Base-by-base conservation (phyloP, 2,888 invertebrate species). In the Hanleya hanleyi region DNA sequence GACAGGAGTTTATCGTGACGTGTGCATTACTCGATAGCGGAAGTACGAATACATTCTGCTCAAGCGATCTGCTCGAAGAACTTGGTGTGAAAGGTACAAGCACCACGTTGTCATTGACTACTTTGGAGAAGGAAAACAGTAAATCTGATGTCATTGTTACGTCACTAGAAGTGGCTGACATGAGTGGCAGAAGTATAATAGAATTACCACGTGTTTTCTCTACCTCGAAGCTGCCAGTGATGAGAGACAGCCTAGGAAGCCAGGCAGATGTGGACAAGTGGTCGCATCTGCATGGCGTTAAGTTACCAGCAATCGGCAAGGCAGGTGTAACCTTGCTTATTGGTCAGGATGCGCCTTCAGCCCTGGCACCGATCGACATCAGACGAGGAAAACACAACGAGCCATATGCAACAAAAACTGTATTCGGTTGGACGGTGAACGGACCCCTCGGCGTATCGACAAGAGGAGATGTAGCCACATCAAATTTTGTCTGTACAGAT, bases 401-500 rank as follows among this genome's bases (percentile, higher is more conserved):
- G 29, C 76, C 74, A 1, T 74, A 69, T 69, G 76, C 71, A 3
- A 69, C 62, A 18, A 65, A 32, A 22, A 74, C 74, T 0, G 22
- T 35, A 2, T 62, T 76, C 1, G 76, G 76, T 1, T 76, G 74
- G 76, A 35, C 68, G 4, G 36, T 74, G 1, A 74, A 74, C 41
- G 76, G 74, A 12, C 66, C 74, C 1, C 29, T 69, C 0, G n/a
- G n/a, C n/a, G n/a, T n/a, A n/a, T n/a, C n/a, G n/a, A 61, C 65
- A 18, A 26, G 26, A 18, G 50, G 7, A 7, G 22, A 15, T 51
- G 36, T 35, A 9, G 67, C 41, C 29, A 33, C n/a, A 0, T 36
- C 66, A 5, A 22, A 75, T 33, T 75, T 69, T 38, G 36, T 69
- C 4, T 18, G 66, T 1, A 12, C 71, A 3, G 6, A 96, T 95